phyloP scores from a whole-genome alignment of 2,888 invertebrate genomes.

The Megalurothrips usitatus region DNA sequence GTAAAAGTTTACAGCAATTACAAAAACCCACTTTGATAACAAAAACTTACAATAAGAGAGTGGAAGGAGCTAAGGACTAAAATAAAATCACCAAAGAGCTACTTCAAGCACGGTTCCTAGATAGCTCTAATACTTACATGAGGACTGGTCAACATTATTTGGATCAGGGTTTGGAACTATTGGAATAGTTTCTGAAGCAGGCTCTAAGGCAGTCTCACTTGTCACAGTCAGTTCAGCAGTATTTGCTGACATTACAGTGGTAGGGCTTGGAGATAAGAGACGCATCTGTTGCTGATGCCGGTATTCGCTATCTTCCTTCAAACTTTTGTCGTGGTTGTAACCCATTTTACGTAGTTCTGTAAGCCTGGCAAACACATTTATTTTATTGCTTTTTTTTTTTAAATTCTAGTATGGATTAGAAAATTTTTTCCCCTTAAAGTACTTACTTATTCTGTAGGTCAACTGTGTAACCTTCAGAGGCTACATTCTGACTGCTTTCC shows the following conservation, averaged over 20 bases:
- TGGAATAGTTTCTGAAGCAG: neutral
- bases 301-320: constrained; percentile 71
- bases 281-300: constrained; percentile 66
- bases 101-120: neutral
- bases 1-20: neutral
- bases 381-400: neutral
- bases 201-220: neutral
- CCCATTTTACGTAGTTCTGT: constrained; percentile 69
- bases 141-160: neutral
- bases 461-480: neutral
- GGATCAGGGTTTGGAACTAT: neutral
- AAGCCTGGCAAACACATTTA: constrained; percentile 52
- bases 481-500: neutral
- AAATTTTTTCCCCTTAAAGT: neutral
- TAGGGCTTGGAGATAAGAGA: constrained; percentile 29
- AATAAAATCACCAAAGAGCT: neutral
- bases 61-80: too few species aligned
- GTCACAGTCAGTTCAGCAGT: neutral
- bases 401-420: neutral
- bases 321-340: constrained; percentile 68
- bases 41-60: neutral
- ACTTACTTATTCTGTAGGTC: constrained; percentile 5
- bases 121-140: neutral
- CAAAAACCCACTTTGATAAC: neutral
- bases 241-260: neutral